These are phyloP conservation scores for Psittacus erithacus DNA, from an alignment of 2,113 vertebrate species.

Conservation along the genomic window DNA sequence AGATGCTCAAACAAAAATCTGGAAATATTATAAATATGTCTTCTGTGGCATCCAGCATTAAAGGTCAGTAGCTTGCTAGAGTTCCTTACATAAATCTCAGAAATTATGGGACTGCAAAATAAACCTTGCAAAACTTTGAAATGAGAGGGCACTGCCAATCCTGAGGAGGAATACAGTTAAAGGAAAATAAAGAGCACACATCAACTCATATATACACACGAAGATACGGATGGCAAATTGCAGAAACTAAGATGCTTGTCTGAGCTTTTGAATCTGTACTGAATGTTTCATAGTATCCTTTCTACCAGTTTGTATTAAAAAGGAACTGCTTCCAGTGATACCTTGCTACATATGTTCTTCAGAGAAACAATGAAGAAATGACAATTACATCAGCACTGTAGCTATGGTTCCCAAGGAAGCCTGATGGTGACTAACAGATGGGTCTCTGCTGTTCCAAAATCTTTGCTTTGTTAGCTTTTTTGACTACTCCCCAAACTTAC, in stretches of 20 bases:
- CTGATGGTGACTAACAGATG: neutral
- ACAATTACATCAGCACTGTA: neutral
- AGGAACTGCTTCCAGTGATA: neutral
- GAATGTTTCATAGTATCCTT: neutral
- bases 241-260: neutral
- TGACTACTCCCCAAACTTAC: neutral
- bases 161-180: neutral
- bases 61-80: conserved; percentile 79
- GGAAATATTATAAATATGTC: conserved; percentile 98
- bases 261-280: neutral
- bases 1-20: conserved; percentile 92
- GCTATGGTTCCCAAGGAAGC: neutral
- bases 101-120: neutral
- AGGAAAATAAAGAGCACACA: neutral
- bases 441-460: neutral
- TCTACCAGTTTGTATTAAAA: neutral
- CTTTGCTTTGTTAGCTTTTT: neutral
- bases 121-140: neutral
- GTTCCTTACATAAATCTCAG: neutral
- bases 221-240: neutral
- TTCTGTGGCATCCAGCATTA: conserved; percentile 94
- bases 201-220: neutral
- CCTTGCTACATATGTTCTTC: neutral
- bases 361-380: neutral
- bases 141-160: neutral